These are phyloP conservation scores for Peromyscus eremicus DNA, from an alignment of 2,797 vertebrate genomes.

Conservation along the genomic window DNA sequence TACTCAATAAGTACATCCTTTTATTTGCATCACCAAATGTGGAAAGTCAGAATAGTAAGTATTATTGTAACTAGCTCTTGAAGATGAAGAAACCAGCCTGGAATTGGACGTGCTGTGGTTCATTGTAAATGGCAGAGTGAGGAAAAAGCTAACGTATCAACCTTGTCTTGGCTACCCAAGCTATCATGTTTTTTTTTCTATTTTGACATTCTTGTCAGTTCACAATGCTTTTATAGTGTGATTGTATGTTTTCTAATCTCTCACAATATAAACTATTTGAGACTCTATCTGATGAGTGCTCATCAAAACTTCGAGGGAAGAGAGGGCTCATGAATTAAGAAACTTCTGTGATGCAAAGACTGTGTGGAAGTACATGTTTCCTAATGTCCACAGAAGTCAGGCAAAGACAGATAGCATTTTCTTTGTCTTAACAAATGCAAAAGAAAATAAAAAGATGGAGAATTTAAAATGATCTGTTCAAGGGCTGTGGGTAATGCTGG, in stretches of 20 bases:
- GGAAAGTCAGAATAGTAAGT: slow-evolving; percentile 56
- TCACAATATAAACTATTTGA: not conserved
- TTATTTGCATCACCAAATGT: not conserved
- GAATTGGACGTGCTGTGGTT: not conserved
- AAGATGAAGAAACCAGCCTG: not conserved
- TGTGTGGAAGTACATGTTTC: not conserved
- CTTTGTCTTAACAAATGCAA: not conserved
- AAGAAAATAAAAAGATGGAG: not conserved
- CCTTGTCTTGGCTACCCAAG: not conserved
- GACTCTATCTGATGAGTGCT: not conserved
- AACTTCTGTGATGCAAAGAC: not conserved
- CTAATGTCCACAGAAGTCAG: not conserved
- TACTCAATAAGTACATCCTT: slow-evolving; percentile 39
- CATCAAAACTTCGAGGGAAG: not conserved
- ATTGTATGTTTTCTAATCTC: slow-evolving; percentile 16
- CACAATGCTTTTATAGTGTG: not conserved
- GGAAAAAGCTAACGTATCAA: too few relatives aligned
- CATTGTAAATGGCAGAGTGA: not conserved
- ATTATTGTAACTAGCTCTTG: not conserved
- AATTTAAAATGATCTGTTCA: not conserved
- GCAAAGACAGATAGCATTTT: not conserved
- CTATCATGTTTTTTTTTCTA: not conserved
- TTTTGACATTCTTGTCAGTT: not conserved
- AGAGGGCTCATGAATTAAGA: not conserved
- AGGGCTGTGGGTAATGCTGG: not conserved